Conservation (phyloP, 2,113 vertebrate species). For the Phrynosoma blainvillii region DNA sequence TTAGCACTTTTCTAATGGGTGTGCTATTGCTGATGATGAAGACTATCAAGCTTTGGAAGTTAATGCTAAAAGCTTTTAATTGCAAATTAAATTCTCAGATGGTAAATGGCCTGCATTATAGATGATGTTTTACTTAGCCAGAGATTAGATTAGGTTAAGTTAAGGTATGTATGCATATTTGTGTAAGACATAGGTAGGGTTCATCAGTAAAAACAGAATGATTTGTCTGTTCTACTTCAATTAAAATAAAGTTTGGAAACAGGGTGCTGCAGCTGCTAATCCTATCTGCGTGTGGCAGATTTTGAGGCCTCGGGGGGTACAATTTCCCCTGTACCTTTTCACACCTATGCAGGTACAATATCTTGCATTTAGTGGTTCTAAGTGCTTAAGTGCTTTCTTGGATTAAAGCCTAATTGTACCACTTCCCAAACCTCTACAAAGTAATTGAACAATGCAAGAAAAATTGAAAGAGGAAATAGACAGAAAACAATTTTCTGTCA, state of each 20-base stretch:
- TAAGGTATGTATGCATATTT: background rate
- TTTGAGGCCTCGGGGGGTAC: background rate
- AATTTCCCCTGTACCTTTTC: slow-evolving; percentile 32
- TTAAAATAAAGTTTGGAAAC: background rate
- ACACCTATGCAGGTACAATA: background rate
- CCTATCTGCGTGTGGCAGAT: background rate
- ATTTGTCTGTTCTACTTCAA: background rate
- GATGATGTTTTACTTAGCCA: background rate
- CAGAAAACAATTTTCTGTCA: slow-evolving; percentile 2
- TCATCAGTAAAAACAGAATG: background rate
- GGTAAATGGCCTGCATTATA: background rate
- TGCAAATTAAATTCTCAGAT: background rate
- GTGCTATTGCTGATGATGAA: too few relatives aligned
- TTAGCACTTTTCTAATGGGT: background rate
- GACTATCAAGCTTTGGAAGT: background rate
- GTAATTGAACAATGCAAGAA: slow-evolving; percentile 26
- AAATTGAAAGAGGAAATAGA: background rate
- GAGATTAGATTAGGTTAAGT: background rate
- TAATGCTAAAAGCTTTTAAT: background rate
- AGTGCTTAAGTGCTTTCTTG: slow-evolving; percentile 19
- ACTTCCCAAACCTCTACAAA: slow-evolving; percentile 8
- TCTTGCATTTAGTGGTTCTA: background rate
- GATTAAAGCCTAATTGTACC: slow-evolving; percentile 27
- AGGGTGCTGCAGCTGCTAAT: too few relatives aligned
- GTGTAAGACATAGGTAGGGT: background rate